phyloP scores from a whole-genome alignment of 2,888 invertebrate genomes.

The Halictus ligatus region DNA sequence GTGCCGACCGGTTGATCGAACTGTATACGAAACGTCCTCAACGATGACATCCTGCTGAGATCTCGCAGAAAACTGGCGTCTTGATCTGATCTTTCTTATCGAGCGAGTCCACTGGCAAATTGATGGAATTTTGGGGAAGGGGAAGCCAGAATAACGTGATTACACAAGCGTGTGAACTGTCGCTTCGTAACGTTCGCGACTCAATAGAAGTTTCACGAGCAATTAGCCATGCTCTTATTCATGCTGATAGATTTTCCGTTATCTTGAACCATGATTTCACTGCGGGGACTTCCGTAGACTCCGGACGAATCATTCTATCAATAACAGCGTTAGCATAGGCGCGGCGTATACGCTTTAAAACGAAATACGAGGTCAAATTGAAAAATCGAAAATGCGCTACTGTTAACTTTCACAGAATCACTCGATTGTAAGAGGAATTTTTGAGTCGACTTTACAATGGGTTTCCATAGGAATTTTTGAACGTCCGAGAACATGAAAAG shows the following conservation, averaged over 20 bases:
- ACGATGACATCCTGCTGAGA: slow-evolving; percentile 58
- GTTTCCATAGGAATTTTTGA: not conserved
- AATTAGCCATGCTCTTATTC: not conserved
- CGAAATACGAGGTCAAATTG: too few relatives aligned
- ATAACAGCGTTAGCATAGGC: not conserved
- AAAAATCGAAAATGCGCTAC: too few relatives aligned
- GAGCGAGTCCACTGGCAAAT: not conserved
- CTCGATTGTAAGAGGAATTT: not conserved
- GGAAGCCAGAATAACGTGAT: not conserved
- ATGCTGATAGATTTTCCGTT: not conserved
- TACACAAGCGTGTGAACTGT: not conserved
- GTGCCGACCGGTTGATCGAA: slow-evolving; percentile 59
- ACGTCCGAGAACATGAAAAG: not conserved
- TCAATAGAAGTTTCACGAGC: too few relatives aligned
- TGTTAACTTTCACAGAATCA: not conserved
- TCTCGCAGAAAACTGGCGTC: not conserved
- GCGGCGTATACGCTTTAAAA: not conserved
- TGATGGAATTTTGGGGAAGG: not conserved
- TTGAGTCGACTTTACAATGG: not conserved
- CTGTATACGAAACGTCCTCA: slow-evolving; percentile 60
- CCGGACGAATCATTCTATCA: not conserved
- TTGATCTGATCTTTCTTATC: slow-evolving; percentile 20
- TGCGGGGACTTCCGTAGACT: not conserved
- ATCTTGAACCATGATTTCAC: not conserved
- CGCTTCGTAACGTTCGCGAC: not conserved